Conservation (phyloP, 2,113 vertebrate species). For the Amphiprion percula region DNA sequence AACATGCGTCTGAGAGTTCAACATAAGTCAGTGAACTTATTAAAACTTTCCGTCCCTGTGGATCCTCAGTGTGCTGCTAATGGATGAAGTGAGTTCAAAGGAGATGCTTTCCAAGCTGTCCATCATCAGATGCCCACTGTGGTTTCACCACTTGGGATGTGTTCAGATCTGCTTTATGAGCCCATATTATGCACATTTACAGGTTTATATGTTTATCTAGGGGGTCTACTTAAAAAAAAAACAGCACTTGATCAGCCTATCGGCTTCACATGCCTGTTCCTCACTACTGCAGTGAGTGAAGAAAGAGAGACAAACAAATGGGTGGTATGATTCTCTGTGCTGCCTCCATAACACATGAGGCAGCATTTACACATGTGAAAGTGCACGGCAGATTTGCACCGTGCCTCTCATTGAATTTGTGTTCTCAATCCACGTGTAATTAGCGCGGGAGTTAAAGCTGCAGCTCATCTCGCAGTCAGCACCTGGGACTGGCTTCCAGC, state of each 20-base stretch:
- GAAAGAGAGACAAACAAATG: slow-evolving; percentile 18
- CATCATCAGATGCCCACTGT: slow-evolving; percentile 39
- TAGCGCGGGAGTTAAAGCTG: slow-evolving; percentile 54
- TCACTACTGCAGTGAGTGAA: slow-evolving; percentile 25
- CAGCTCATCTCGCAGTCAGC: slow-evolving; percentile 37
- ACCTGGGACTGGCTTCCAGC: slow-evolving; percentile 42
- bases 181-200: too few relatives aligned
- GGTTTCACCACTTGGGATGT: slow-evolving; percentile 28
- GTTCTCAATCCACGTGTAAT: slow-evolving; percentile 57
- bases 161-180: slow-evolving; percentile 16
- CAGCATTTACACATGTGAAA: slow-evolving; percentile 48
- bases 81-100: slow-evolving; percentile 42
- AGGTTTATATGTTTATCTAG: too few relatives aligned
- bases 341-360: slow-evolving; percentile 43
- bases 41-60: background rate
- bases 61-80: slow-evolving; percentile 3
- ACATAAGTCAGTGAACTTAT: too few relatives aligned
- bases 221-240: too few relatives aligned
- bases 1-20: too few relatives aligned
- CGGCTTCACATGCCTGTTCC: background rate
- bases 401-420: slow-evolving; percentile 43
- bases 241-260: too few relatives aligned
- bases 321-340: background rate
- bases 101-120: slow-evolving; percentile 31
- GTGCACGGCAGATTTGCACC: slow-evolving; percentile 7